A percentile compares a stretch with the other conserved stretches of the same genome.
Evolutionary conservation across 2,888 invertebrate species (phyloP).

Genomic region (Trachelus troglodyta): DNA sequence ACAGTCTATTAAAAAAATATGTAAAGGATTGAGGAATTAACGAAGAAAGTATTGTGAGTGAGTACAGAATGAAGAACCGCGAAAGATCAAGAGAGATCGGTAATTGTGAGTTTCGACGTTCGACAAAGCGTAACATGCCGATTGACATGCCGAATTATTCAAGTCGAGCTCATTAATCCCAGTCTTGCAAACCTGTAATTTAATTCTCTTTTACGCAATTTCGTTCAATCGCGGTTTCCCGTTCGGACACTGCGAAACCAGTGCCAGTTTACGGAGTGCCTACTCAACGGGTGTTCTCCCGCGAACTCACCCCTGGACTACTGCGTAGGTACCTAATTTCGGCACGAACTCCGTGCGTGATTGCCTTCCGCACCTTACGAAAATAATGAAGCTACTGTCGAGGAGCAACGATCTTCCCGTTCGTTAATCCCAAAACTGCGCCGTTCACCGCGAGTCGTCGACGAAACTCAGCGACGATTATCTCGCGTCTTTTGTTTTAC

Average conservation of each 20-base stretch:
- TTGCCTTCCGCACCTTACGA: not conserved
- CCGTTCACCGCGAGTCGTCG: not conserved
- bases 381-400: not conserved
- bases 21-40: not conserved
- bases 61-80: not conserved
- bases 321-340: not conserved
- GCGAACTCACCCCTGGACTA: not conserved
- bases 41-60: not conserved
- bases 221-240: conserved; percentile 39
- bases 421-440: not conserved
- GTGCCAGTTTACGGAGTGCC: conserved; percentile 19
- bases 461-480: not conserved
- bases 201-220: conserved; percentile 50
- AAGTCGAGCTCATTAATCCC: conserved; percentile 27
- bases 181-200: conserved; percentile 34
- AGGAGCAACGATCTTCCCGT: not conserved
- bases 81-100: not conserved
- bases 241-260: conserved; percentile 27
- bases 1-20: not conserved
- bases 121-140: not conserved
- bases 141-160: not conserved
- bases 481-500: not conserved
- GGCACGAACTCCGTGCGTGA: not conserved
- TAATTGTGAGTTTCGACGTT: not conserved
- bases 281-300: conserved; percentile 31